A percentile compares a stretch with the other conserved stretches of the same genome.
phyloP scores from a whole-genome alignment of 2,888 invertebrate genomes.

The Sinopyrophorus schimmeli region DNA sequence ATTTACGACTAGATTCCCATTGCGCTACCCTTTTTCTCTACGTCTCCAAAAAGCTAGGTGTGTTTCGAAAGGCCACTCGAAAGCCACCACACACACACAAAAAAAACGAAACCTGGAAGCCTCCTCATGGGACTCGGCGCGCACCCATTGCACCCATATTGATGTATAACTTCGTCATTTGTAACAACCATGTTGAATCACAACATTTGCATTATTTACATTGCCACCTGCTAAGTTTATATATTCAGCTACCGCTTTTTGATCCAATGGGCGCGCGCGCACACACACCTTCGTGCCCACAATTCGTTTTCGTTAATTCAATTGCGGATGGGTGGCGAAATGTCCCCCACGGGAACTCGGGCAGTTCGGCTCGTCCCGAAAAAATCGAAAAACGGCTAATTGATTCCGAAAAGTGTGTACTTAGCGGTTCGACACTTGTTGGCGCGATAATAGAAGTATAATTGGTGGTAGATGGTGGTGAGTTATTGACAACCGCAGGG shows the following conservation, averaged over 20 bases:
- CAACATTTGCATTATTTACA: slow-evolving; percentile 32
- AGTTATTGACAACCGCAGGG: slow-evolving; percentile 50
- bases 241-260: slow-evolving; percentile 15
- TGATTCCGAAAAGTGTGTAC: too few relatives aligned
- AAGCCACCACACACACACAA: too few relatives aligned
- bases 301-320: too few relatives aligned
- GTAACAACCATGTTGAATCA: slow-evolving; percentile 28
- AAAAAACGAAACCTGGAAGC: too few relatives aligned
- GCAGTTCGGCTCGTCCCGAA: too few relatives aligned
- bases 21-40: slow-evolving; percentile 31
- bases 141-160: slow-evolving; percentile 13
- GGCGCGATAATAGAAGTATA: slow-evolving; percentile 34
- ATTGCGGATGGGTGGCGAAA: too few relatives aligned
- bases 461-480: slow-evolving; percentile 50
- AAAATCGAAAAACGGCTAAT: too few relatives aligned
- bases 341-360: too few relatives aligned
- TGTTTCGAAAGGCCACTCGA: slow-evolving; percentile 33
- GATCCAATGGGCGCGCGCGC: not conserved
- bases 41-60: slow-evolving; percentile 32
- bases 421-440: slow-evolving; percentile 6
- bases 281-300: too few relatives aligned
- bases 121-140: too few relatives aligned
- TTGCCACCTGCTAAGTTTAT: slow-evolving; percentile 32
- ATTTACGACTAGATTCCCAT: slow-evolving; percentile 41
- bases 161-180: slow-evolving; percentile 27